phyloP scores from a whole-genome alignment of 1,140 invertebrate genomes.

The Danaus plexippus region DNA sequence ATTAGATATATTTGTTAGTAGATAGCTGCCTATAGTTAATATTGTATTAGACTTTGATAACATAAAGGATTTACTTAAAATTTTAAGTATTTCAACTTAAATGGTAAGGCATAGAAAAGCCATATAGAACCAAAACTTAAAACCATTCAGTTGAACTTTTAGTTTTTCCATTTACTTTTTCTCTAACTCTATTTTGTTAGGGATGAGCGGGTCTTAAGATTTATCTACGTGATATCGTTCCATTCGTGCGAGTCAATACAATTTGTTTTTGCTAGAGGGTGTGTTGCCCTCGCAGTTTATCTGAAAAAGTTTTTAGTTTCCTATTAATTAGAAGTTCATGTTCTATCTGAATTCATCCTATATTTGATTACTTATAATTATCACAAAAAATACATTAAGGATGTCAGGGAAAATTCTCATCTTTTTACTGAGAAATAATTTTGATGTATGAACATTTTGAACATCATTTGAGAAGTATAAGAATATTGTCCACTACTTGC shows the following conservation, averaged over 20 bases:
- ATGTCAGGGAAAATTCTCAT: too few relatives aligned
- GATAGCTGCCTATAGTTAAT: too few relatives aligned
- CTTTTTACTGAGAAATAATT: too few relatives aligned
- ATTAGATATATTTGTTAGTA: too few relatives aligned
- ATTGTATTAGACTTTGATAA: too few relatives aligned
- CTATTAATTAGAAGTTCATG: conserved; percentile 5
- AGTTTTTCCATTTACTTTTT: conserved; percentile 65
- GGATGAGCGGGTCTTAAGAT: conserved; percentile 51
- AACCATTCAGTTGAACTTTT: conserved; percentile 49
- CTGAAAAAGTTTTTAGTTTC: conserved; percentile 9
- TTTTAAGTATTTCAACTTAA: not conserved
- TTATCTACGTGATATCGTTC: conserved; percentile 63
- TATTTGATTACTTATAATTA: too few relatives aligned
- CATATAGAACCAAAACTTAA: conserved; percentile 44
- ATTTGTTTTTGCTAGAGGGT: conserved; percentile 63
- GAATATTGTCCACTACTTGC: too few relatives aligned
- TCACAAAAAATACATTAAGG: too few relatives aligned
- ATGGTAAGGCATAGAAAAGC: conserved; percentile 1
- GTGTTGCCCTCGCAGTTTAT: conserved; percentile 18
- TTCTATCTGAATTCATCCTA: too few relatives aligned
- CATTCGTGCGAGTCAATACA: conserved; percentile 60
- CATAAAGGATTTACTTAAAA: too few relatives aligned
- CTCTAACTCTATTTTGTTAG: conserved; percentile 58
- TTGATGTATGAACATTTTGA: too few relatives aligned
- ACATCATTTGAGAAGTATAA: too few relatives aligned